Conservation (phyloP, 2,113 vertebrate genomes). For the Coryphaenoides rupestris region DNA sequence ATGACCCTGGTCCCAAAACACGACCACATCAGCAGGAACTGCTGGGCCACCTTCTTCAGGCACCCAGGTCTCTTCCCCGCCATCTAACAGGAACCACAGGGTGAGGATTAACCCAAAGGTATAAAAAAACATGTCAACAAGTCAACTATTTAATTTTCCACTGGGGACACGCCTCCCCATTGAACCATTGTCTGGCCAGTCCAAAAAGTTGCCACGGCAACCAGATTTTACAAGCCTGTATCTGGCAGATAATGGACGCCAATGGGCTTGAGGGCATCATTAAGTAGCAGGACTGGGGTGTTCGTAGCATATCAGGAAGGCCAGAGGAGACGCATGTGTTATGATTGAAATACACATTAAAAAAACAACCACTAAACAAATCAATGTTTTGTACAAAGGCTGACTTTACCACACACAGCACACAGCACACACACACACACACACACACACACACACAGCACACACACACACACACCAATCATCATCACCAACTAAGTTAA, state of each 20-base stretch:
- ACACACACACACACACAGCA: background rate
- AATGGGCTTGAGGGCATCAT: constrained; percentile 80
- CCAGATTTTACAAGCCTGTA: constrained; percentile 77
- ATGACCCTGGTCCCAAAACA: constrained; percentile 98
- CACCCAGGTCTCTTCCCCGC: constrained; percentile 90
- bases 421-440: no score
- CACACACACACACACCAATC: no score
- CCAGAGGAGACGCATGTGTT: no score
- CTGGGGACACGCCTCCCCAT: constrained; percentile 74
- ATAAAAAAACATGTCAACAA: constrained; percentile 81
- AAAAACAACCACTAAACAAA: no score
- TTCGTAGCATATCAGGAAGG: constrained; percentile 40
- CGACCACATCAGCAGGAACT: constrained; percentile 99
- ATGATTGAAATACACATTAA: no score
- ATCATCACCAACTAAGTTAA: background rate
- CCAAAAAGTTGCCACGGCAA: constrained; percentile 66
- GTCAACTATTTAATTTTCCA: constrained; percentile 83
- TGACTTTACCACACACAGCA: background rate
- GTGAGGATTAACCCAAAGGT: constrained; percentile 70
- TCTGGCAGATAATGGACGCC: constrained; percentile 73
- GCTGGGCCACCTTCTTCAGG: constrained; percentile 95
- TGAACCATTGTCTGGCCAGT: constrained; percentile 73
- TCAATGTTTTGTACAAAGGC: no score
- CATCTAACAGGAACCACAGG: constrained; percentile 79
- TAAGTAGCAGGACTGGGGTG: constrained; percentile 66